phyloP scores from a whole-genome alignment of 1,140 invertebrate species.

The Alviniconcha marisindica region DNA sequence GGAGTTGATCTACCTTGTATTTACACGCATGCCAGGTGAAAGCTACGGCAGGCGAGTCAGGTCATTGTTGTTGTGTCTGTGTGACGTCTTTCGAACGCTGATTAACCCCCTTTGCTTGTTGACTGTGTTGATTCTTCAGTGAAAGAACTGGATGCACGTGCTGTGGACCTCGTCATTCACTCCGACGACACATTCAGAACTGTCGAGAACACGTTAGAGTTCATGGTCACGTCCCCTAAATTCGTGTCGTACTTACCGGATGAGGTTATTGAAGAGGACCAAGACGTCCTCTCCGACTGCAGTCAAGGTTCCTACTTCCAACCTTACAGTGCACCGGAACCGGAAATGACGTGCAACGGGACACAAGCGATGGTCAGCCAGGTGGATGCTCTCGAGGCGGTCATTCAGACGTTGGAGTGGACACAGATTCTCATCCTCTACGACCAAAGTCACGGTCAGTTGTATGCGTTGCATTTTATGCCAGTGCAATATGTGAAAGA shows the following conservation, averaged over 20 bases:
- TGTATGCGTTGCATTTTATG: background rate
- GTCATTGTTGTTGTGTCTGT: too few species aligned
- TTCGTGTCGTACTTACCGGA: background rate
- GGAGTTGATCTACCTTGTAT: too few species aligned
- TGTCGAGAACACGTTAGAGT: too few species aligned
- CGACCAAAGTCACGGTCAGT: slow-evolving; percentile 8
- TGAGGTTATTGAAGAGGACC: too few species aligned
- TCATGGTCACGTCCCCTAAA: too few species aligned
- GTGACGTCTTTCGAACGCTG: too few species aligned
- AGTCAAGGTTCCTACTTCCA: background rate
- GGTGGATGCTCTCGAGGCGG: background rate
- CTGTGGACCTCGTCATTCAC: background rate
- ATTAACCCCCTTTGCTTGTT: too few species aligned
- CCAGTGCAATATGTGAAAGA: background rate
- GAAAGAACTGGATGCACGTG: background rate
- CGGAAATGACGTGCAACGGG: background rate
- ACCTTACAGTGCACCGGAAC: background rate
- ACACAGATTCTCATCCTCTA: background rate
- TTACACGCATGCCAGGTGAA: too few species aligned
- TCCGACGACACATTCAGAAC: background rate
- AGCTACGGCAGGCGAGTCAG: too few species aligned
- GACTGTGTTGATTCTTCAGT: slow-evolving; percentile 2
- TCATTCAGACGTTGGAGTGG: background rate
- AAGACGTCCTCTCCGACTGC: background rate
- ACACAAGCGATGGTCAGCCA: background rate